phyloP scores from a whole-genome alignment of 2,888 invertebrate genomes.

The Himalopsyche tibetana region DNA sequence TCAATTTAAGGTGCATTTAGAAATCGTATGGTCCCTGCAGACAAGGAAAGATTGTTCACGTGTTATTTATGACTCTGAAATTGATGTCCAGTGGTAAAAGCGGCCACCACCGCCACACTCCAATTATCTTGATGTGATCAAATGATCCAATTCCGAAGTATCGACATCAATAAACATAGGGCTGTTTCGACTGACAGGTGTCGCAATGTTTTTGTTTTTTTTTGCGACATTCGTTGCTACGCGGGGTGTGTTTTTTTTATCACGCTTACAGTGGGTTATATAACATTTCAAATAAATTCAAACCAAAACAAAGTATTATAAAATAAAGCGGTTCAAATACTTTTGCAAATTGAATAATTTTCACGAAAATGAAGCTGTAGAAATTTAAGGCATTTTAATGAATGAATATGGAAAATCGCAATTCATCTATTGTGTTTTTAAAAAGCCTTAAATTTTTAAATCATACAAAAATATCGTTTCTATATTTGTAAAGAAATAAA shows the following conservation, averaged over 20 bases:
- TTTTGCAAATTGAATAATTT: no score
- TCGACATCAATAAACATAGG: constrained; percentile 2
- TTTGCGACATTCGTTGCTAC: background rate
- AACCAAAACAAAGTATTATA: no score
- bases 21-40: constrained; percentile 8
- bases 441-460: no score
- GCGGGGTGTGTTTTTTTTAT: background rate
- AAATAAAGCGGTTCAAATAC: no score
- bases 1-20: background rate
- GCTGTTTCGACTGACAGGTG: background rate
- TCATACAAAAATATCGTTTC: no score
- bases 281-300: no score
- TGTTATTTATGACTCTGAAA: constrained; percentile 20
- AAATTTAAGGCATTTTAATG: no score
- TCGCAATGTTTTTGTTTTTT: background rate
- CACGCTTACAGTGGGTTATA: no score
- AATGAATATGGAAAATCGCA: no score
- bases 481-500: no score
- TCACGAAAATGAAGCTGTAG: no score
- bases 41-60: constrained; percentile 18
- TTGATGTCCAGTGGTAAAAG: background rate
- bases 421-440: no score
- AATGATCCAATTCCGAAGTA: constrained; percentile 22
- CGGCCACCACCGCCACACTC: background rate
- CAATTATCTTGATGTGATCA: constrained; percentile 11